Conservation (phyloP, 2,113 vertebrate genomes). For the Steatornis caripensis region DNA sequence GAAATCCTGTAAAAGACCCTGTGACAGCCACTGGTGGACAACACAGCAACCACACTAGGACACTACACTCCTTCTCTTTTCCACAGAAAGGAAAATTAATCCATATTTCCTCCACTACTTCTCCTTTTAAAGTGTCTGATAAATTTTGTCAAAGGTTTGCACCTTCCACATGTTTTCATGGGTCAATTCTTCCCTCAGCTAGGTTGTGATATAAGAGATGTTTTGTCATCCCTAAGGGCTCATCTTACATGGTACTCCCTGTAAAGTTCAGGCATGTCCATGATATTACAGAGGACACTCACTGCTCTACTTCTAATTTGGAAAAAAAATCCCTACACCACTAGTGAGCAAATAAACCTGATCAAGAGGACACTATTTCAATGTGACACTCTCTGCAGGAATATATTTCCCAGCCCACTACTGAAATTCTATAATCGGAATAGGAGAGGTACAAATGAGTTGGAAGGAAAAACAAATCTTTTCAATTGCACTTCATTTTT, state of each 20-base stretch:
- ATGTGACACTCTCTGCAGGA: background rate
- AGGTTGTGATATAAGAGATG: background rate
- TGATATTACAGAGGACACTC: background rate
- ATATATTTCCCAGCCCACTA: background rate
- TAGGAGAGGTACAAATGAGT: constrained; percentile 55
- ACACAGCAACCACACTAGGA: background rate
- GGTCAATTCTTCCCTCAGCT: background rate
- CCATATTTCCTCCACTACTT: background rate
- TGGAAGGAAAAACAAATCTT: constrained; percentile 58
- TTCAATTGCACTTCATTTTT: constrained; percentile 45
- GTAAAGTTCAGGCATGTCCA: background rate
- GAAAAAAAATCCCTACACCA: background rate
- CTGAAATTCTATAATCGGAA: constrained; percentile 58
- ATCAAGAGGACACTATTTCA: constrained; percentile 35
- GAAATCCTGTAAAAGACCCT: background rate
- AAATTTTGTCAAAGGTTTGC: background rate
- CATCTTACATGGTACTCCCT: background rate
- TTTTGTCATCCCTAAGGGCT: background rate
- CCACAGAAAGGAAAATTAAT: background rate
- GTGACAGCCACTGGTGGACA: background rate
- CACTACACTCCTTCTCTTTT: background rate
- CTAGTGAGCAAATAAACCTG: constrained; percentile 9
- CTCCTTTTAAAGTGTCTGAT: background rate
- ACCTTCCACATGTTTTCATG: background rate
- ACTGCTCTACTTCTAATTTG: constrained; percentile 6